Conservation (phyloP, 2,797 vertebrate genomes). For the Sebastes cheni region DNA sequence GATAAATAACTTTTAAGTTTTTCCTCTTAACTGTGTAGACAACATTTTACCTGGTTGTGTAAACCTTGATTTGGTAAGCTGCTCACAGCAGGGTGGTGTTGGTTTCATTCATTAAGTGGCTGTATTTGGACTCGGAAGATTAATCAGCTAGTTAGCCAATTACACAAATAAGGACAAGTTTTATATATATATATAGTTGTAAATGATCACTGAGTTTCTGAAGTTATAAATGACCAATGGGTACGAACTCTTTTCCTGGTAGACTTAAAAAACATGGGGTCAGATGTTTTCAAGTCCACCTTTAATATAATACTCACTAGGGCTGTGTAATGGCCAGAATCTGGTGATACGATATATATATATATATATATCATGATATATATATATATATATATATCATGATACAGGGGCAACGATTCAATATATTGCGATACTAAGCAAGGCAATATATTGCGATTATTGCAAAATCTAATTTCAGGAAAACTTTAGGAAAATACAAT, state of each 20-base stretch:
- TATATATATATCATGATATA: too few species aligned
- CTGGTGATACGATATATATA: too few species aligned
- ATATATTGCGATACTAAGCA: too few species aligned
- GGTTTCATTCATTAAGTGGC: neutral
- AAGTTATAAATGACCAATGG: neutral
- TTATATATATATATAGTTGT: neutral
- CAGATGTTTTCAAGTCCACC: neutral
- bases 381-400: too few species aligned
- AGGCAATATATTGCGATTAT: too few species aligned
- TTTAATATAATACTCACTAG: neutral
- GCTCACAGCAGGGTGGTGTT: neutral
- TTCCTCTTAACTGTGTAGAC: neutral
- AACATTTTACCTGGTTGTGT: neutral
- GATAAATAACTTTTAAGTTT: neutral
- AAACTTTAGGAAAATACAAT: too few species aligned
- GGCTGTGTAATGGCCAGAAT: too few species aligned
- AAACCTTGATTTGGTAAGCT: neutral
- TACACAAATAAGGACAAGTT: neutral
- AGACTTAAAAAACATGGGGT: neutral
- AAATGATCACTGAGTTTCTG: neutral
- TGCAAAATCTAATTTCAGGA: too few species aligned
- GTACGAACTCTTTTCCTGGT: neutral
- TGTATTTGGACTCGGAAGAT: neutral
- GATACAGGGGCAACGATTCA: too few species aligned
- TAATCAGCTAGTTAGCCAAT: conserved; percentile 12